Evolutionary conservation across 30 jellyfish, hydroid and myxozoan genomes (phyloP).

Genomic region (Turritopsis rubra): DNA sequence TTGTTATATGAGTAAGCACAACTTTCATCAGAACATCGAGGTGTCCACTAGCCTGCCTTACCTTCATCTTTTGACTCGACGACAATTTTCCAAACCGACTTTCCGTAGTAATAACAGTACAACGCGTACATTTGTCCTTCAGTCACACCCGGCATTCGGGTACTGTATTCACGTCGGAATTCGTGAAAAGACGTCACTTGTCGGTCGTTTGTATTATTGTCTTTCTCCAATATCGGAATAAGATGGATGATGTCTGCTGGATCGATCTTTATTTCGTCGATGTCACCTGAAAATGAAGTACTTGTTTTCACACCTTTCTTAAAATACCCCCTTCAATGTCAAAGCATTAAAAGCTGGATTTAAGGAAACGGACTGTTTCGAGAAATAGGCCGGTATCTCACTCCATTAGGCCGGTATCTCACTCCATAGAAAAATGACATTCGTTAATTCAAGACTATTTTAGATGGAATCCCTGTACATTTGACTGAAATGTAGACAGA

Average conservation of each 20-base stretch:
- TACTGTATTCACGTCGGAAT: not conserved
- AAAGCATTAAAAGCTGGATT: not conserved
- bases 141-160: conserved; percentile 13
- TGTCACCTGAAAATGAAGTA: conserved; percentile 16
- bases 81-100: conserved; percentile 6
- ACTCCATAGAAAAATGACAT: no score
- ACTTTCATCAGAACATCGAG: no score
- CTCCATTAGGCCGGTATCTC: no score
- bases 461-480: no score
- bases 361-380: not conserved
- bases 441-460: no score
- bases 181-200: conserved; percentile 7
- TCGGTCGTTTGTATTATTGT: not conserved
- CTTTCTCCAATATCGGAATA: conserved; percentile 11
- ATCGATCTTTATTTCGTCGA: conserved; percentile 9
- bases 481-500: no score
- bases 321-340: not conserved
- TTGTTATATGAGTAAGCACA: no score
- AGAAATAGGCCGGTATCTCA: no score
- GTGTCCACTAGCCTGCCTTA: not conserved
- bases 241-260: conserved; percentile 6
- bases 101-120: conserved; percentile 25
- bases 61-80: conserved; percentile 11
- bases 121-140: conserved; percentile 25
- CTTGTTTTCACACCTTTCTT: not conserved